Percentiles rank a stretch among this genome's conserved stretches.
Conservation (phyloP, 2,888 invertebrate species). For the Mimachlamys varia region DNA sequence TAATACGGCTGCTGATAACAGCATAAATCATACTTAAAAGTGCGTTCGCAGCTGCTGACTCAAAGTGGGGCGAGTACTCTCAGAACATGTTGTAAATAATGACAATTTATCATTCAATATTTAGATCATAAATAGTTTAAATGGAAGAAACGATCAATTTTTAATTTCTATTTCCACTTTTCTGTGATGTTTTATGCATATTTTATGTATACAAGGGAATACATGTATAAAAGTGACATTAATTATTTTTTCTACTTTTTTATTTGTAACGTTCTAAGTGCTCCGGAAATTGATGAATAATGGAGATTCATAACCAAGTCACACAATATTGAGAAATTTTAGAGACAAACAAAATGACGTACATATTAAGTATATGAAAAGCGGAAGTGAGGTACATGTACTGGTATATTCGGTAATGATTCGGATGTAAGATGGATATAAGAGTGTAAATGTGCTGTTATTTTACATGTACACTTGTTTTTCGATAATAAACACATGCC, state of each 20-base stretch:
- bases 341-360: not conserved
- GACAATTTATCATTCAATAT: not conserved
- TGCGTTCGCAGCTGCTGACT: too few species aligned
- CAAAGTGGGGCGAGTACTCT: not conserved
- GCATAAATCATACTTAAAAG: too few species aligned
- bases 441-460: not conserved
- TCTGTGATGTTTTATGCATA: not conserved
- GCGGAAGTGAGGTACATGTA: not conserved
- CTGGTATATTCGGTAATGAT: not conserved
- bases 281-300: not conserved
- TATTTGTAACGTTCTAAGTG: conserved; percentile 21
- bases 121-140: too few species aligned
- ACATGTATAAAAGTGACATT: not conserved
- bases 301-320: not conserved
- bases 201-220: not conserved
- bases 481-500: conserved; percentile 5
- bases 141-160: too few species aligned
- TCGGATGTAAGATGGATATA: not conserved
- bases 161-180: too few species aligned
- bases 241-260: not conserved
- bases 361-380: not conserved
- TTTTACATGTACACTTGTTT: not conserved
- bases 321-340: not conserved
- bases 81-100: not conserved
- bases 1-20: not conserved